Evolutionary conservation across 2,888 invertebrate species (phyloP).

Genomic region (Teleiodes luculella): DNA sequence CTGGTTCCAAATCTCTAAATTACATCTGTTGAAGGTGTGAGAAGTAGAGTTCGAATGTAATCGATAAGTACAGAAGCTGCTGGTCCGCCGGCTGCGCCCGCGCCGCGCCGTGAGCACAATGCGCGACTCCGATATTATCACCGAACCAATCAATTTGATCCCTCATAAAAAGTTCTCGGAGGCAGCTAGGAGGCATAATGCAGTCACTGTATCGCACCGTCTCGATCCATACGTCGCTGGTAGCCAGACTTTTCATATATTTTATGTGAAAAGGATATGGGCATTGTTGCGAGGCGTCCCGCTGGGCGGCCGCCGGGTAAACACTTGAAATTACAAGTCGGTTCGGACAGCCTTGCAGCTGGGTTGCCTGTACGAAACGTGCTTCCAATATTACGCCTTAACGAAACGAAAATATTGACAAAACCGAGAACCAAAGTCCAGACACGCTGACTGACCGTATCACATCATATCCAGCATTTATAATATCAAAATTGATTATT

Average conservation of each 20-base stretch:
- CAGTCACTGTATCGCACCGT: constrained; percentile 59
- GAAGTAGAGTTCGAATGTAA: constrained; percentile 50
- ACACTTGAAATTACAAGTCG: constrained; percentile 77
- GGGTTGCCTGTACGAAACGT: constrained; percentile 43
- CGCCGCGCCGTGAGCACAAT: constrained; percentile 41
- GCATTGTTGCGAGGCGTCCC: constrained; percentile 72
- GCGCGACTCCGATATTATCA: constrained; percentile 69
- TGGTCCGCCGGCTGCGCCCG: constrained; percentile 22
- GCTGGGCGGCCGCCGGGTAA: constrained; percentile 68
- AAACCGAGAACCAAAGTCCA: constrained; percentile 2
- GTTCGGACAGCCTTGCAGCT: constrained; percentile 45
- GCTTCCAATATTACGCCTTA: constrained; percentile 75
- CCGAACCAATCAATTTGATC: constrained; percentile 77
- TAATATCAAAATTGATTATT: too few relatives aligned
- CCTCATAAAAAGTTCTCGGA: constrained; percentile 76
- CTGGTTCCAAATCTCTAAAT: constrained; percentile 48
- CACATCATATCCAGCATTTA: too few relatives aligned
- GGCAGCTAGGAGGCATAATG: constrained; percentile 66
- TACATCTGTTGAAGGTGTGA: constrained; percentile 63
- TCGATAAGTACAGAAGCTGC: constrained; percentile 45
- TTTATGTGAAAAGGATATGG: constrained; percentile 78
- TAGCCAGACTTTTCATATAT: constrained; percentile 75
- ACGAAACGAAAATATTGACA: constrained; percentile 58
- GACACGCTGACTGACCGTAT: background rate
- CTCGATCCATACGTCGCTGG: constrained; percentile 68